Base-by-base conservation (phyloP, 2,888 invertebrate species). In the Apodemia mormo region DNA sequence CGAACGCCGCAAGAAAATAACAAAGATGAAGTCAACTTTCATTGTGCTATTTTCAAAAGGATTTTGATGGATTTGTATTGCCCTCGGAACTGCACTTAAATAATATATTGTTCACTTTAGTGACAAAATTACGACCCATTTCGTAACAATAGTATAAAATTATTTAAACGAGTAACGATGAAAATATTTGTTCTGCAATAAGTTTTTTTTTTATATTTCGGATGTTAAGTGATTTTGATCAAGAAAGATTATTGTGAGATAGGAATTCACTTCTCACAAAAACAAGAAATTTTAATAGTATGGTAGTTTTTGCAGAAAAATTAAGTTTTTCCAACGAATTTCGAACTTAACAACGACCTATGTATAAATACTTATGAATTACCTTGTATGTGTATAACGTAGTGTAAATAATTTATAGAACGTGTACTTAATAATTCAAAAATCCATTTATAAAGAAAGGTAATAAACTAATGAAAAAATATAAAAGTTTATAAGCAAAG, bases 41-140 rank as follows among this genome's bases (percentile, higher is more conserved):
- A 91, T 92, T 91, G 91, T 92, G 79, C 80, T 78, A 77, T 79
- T 85, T 84, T 90, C 87, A 89, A 91, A 89, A 85, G 86, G 83
- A 85, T 89, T 88, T 89, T 88, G 87, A 88, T 84, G 84, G 82
- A 86, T 86, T 82, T 81, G 76, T 81, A 80, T 79, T 75, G 78
- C 77, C 79, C 76, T 76, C 76, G 79, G 79, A 81, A 82, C 76
- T 77, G 79, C 77, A 78, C 79, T 80, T 75, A 78, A 74, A 76
- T 71, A 76, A 73, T 70, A 67, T 71, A 56, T 65, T 72, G 66
- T 67, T 61, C 68, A 65, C 54, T 69, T 65, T 54, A 65, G 14
- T 52, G 65, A 65, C 69, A 65, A 65, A 68, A 69, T 65, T 54
- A 69, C 65, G 69, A 69, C 69, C 69, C 65, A 65, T 49, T 65